phyloP scores from a whole-genome alignment of 2,888 invertebrate genomes.

The Drosophila flavopinicola region DNA sequence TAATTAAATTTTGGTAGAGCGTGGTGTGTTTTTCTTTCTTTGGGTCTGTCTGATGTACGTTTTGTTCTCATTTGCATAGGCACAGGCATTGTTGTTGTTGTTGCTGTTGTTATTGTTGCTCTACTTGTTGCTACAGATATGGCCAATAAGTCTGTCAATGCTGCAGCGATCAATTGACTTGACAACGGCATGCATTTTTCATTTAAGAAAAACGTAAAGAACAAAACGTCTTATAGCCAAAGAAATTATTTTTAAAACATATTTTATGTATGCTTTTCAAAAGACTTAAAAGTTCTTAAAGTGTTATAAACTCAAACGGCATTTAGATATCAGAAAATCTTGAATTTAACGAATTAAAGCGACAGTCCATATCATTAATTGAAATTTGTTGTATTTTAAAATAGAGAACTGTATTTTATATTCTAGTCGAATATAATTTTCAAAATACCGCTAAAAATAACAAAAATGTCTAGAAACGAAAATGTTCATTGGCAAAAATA shows the following conservation, averaged over 20 bases:
- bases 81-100: conserved; percentile 44
- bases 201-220: conserved; percentile 22
- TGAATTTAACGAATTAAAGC: too few species aligned
- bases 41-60: conserved; percentile 20
- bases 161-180: conserved; percentile 47
- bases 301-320: not conserved
- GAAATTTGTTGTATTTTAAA: too few species aligned
- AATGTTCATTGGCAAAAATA: too few species aligned
- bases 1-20: conserved; percentile 74
- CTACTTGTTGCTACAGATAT: conserved; percentile 38
- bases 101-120: conserved; percentile 13
- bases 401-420: too few species aligned
- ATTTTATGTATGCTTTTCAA: not conserved
- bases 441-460: too few species aligned
- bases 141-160: conserved; percentile 62
- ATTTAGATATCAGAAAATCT: too few species aligned
- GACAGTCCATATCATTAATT: too few species aligned
- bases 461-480: too few species aligned
- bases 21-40: conserved; percentile 22
- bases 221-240: not conserved
- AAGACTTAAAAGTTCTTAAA: not conserved
- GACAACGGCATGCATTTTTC: conserved; percentile 40
- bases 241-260: not conserved
- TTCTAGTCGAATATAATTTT: too few species aligned
- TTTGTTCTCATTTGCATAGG: conserved; percentile 55